phyloP scores from a whole-genome alignment of 2,797 vertebrate genomes.

The Anguilla anguilla region DNA sequence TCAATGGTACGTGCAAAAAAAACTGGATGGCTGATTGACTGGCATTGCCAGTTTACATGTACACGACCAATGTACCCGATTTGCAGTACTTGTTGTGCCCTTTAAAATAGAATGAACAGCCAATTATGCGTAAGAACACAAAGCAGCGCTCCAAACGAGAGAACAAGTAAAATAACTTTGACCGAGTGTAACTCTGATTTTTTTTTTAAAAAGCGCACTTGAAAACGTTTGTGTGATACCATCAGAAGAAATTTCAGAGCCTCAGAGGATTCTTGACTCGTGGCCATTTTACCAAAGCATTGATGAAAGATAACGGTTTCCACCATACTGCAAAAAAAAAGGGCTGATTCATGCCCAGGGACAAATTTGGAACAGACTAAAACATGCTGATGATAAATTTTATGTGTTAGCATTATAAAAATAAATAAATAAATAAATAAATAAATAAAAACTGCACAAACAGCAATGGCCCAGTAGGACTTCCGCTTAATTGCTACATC shows the following conservation, averaged over 20 bases:
- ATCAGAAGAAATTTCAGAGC: background rate
- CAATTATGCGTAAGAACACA: background rate
- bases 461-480: background rate
- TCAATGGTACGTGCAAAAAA: background rate
- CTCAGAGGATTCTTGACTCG: background rate
- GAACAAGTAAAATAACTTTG: background rate
- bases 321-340: background rate
- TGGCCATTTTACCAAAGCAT: background rate
- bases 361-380: background rate
- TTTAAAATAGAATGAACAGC: too few relatives aligned
- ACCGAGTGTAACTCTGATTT: background rate
- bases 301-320: background rate
- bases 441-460: background rate
- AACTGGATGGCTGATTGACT: background rate
- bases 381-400: background rate
- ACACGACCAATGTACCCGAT: conserved; percentile 4
- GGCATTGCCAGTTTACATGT: background rate
- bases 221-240: background rate
- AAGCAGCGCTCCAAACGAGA: background rate
- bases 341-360: background rate
- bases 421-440: background rate
- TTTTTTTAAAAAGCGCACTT: background rate
- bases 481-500: background rate
- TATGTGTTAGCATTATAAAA: background rate
- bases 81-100: too few relatives aligned